Evolutionary conservation across 30 jellyfish, hydroid and myxozoan genomes (phyloP).

Genomic region (Hydractinia echinata): DNA sequence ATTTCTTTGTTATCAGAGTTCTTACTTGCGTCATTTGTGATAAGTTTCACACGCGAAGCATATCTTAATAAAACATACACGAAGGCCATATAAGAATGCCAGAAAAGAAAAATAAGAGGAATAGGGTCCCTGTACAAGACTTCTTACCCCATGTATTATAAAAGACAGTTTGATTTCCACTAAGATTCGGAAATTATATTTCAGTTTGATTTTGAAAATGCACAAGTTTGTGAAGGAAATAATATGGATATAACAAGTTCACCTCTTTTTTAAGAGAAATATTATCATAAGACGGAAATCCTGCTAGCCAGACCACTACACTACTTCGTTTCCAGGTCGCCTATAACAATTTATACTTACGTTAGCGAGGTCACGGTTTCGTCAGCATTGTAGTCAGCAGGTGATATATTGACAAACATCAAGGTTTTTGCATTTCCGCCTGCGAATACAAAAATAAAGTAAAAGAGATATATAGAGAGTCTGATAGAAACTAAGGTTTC

Average conservation of each 20-base stretch:
- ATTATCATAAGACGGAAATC: too few species aligned
- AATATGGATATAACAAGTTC: too few species aligned
- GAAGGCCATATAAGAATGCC: not conserved
- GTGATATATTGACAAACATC: conserved; percentile 95
- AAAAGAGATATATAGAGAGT: too few species aligned
- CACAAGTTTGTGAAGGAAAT: too few species aligned
- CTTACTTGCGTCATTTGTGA: conserved; percentile 89
- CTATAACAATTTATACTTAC: conserved; percentile 36
- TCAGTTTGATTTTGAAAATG: too few species aligned
- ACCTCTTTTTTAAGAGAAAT: too few species aligned
- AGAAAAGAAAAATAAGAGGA: not conserved
- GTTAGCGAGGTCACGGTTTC: conserved; percentile 89
- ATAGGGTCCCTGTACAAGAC: not conserved
- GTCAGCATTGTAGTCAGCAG: conserved; percentile 90
- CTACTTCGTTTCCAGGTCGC: too few species aligned
- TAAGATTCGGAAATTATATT: too few species aligned
- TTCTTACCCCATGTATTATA: too few species aligned
- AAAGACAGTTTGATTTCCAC: too few species aligned
- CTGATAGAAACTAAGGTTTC: too few species aligned
- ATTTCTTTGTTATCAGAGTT: conserved; percentile 90
- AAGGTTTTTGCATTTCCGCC: conserved; percentile 97
- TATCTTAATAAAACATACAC: conserved; percentile 33
- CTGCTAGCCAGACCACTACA: too few species aligned
- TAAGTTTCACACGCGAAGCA: conserved; percentile 91
- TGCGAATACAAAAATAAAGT: not conserved